phyloP scores from a whole-genome alignment of 2,888 invertebrate genomes.

The Agriopis aurantiaria region DNA sequence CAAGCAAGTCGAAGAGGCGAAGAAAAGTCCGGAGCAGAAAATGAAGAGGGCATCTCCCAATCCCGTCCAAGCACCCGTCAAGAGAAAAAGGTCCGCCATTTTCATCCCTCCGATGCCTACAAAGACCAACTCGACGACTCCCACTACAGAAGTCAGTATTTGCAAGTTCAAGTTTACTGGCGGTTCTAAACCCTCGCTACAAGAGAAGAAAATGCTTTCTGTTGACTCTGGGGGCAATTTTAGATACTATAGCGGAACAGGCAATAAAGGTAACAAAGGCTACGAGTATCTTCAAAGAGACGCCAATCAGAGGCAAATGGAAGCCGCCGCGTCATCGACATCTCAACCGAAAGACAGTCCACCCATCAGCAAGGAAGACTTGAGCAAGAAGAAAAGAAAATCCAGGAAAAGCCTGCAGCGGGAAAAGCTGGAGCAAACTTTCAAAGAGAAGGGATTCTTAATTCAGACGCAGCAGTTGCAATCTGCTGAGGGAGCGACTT shows the following conservation, averaged over 20 bases:
- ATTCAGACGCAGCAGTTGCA: slow-evolving; percentile 97
- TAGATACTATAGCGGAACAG: slow-evolving; percentile 94
- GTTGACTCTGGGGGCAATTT: slow-evolving; percentile 96
- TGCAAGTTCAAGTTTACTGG: slow-evolving; percentile 98
- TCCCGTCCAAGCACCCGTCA: slow-evolving; percentile 79
- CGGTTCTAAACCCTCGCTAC: slow-evolving; percentile 94
- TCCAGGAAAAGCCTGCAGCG: slow-evolving; percentile 93
- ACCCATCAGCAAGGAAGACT: slow-evolving; percentile 67
- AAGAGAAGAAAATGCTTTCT: slow-evolving; percentile 96
- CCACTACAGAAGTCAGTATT: slow-evolving; percentile 94
- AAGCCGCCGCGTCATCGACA: slow-evolving; percentile 57
- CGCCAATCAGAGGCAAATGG: slow-evolving; percentile 79
- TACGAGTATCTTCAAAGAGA: slow-evolving; percentile 93
- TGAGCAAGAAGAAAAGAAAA: slow-evolving; percentile 89
- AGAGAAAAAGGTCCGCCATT: slow-evolving; percentile 93
- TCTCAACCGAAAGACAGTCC: slow-evolving; percentile 50
- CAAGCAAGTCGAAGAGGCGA: slow-evolving; percentile 69
- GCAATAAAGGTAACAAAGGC: slow-evolving; percentile 93
- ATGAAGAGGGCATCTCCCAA: slow-evolving; percentile 80
- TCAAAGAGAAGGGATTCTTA: slow-evolving; percentile 96
- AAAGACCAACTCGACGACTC: slow-evolving; percentile 90
- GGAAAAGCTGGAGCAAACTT: slow-evolving; percentile 96
- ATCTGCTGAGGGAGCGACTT: slow-evolving; percentile 97
- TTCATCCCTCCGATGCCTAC: slow-evolving; percentile 94
- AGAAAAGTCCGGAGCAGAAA: slow-evolving; percentile 71